Base-by-base conservation (phyloP, 2,888 invertebrate genomes). In the Drosophila multiciliata region DNA sequence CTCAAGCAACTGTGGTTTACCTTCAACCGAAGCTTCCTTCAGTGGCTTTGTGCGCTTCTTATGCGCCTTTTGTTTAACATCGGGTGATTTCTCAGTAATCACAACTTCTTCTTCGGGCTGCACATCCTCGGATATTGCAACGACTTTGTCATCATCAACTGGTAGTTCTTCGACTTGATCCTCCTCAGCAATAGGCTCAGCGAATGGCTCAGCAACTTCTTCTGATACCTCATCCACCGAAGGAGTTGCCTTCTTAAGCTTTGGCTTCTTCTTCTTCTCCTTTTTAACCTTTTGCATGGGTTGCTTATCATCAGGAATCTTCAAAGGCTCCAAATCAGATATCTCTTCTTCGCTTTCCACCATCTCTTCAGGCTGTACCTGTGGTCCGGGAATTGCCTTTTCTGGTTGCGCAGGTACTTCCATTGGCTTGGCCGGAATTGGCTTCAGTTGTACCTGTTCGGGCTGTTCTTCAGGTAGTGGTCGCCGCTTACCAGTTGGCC, bases 381-480 rank as follows among this genome's bases (percentile, higher is more conserved):
- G 75, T 7, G 92, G 92, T 20, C 87, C 85, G 2, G 85, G 68
- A 20, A 92, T 73, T 7, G 75, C 64, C 73, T 92, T 92, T 57
- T 92, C 88, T 15, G 91, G 84, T 33, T 81, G 80, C 20, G 76
- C 45, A n/a, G 89, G 89, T 3, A 92, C 80, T 57, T 92, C 91
- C 17, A 85, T 84, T 17, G 91, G 89, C 20, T 91, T 91, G 3
- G 75, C 72, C 49, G 93, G 93, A 77, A 93, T 92, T 11, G 93
- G 93, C 63, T 93, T 93, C 1, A 93, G 82, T 15, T 83, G 78
- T 0, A 93, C 92, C 35, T 94, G 93, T 64, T 93, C 93, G 17
- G 93, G 93, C 53, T 92, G 90, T 71, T 94, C 93, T 76, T 93
- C 93, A 49, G 93, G 93, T 71, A 94, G 92, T 3, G 93, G 93